Evolutionary conservation across 2,888 invertebrate genomes (phyloP), one percentile per base, ranked within the genome.

Genomic region (Cerceris ruficornis): DNA sequence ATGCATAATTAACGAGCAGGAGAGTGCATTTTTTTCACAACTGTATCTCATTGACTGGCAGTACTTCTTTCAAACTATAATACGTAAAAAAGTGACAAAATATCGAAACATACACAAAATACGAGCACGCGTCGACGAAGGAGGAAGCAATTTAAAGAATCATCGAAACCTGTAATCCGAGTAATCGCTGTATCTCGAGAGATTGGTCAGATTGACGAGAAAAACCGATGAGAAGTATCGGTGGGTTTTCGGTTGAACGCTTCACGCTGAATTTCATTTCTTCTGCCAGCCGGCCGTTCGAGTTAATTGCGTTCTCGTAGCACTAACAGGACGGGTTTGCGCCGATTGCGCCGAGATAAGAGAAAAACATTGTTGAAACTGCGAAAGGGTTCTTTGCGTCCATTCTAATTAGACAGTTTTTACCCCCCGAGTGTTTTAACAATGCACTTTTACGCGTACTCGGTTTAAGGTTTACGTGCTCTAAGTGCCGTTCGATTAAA

Each of bases 221-320:
- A 59, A 15, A 50, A 49, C 7, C 8, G 15, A 11, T 28, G 6
- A 41, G 52, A 17, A 28, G 43, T 13, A 58, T 68, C 43, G 2
- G 57, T 55, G 66, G 68, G 69, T 82, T 84, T 85, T 84, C 74
- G 84, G 75, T 81, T 77, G 79, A 80, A 83, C 81, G 83, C 86
- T 88, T 88, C 88, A 88, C 88, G 86, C 86, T 75, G 82, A 81
- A 88, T 88, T 88, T 87, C 69, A 77, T 79, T 85, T 87, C 81
- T 88, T 85, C 74, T 76, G 62, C 62, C 61, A 49, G 41, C 58
- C 77, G 82, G 58, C 77, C 81, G 86, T 82, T 78, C 78, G 75
- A 82, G 77, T 86, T 87, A 87, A 88, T 87, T 86, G 85, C 81
- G 83, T 81, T 76, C 82, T 84, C 86, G 76, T 82, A 76, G 80